Base-by-base conservation (phyloP, 1,140 invertebrate species). In the Chrysopa pallens region DNA sequence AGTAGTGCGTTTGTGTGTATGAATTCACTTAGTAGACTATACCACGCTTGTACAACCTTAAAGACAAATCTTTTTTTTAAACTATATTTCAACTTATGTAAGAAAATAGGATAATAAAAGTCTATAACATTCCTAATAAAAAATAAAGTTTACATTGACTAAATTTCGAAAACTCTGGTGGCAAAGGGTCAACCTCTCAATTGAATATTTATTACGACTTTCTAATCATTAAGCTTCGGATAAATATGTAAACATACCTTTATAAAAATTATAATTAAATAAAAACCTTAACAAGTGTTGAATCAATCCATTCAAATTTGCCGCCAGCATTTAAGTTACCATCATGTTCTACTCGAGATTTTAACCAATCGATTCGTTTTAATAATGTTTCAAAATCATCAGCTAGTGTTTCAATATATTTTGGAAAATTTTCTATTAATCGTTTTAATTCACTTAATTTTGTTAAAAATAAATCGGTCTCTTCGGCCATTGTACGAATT, bases 241-340 rank as follows among this genome's bases (percentile, higher is more conserved):
- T 36, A n/a, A n/a, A 36, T 2, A 36, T 36, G 13, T n/a, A 38
- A 27, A 36, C 39, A 41, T 36, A 40, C 40, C 28, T 15, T 12
- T 39, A 17, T 42, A 11, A 33, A 17, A 33, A 42, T 3, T 35
- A 9, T 11, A 33, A n/a, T 3, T 13, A 38, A 43, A 37, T 17
- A 53, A 51, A 53, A 59, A 80, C 78, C 62, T 87, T 84, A 0
- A 98, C 83, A 40, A 99, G 72, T 29, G 88, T 58, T 41, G 92
- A 97, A 64, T 99, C 91, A 8, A 95, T 74, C 94, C 95, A 99
- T 63, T 98, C 90, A 63, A 99, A 99, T 62, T 83, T 81, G 38
- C 91, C 84, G 35, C 84, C 80, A 1, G 75, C 76, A 52, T 79
- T 81, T 7, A 84, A 62, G 33, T 72, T 73, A 28, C 70, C 66